A percentile compares a stretch with the other conserved stretches of the same genome.
Conservation (phyloP, 2,888 invertebrate genomes). For the Drosophila yooni region DNA sequence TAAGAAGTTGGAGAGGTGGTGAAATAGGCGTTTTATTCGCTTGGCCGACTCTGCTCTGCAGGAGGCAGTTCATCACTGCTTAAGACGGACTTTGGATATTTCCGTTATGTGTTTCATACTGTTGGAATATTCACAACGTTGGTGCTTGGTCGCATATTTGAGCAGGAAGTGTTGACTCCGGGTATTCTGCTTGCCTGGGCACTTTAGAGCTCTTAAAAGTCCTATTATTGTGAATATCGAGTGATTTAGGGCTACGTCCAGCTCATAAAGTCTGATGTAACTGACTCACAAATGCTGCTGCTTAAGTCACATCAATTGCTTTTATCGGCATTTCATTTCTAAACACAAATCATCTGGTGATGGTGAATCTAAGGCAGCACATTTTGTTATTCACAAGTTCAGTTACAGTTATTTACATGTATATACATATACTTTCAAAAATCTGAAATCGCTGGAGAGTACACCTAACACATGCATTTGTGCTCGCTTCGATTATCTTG, state of each 20-base stretch:
- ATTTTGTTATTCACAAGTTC: neutral
- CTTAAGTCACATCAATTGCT: slow-evolving; percentile 68
- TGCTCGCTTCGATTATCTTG: slow-evolving; percentile 5
- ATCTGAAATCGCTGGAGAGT: too few relatives aligned
- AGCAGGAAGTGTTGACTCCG: slow-evolving; percentile 49
- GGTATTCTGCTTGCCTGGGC: slow-evolving; percentile 49
- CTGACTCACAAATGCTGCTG: slow-evolving; percentile 18
- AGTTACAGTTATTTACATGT: neutral
- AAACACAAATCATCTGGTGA: slow-evolving; percentile 60
- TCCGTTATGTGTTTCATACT: slow-evolving; percentile 1
- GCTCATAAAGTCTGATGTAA: slow-evolving; percentile 19
- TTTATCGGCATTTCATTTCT: slow-evolving; percentile 47
- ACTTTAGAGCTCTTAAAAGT: slow-evolving; percentile 71
- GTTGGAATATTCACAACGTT: slow-evolving; percentile 14
- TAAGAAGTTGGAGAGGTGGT: neutral
- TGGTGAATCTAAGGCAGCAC: neutral
- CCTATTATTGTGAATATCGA: slow-evolving; percentile 72
- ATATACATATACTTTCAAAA: neutral
- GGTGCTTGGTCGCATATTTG: slow-evolving; percentile 32
- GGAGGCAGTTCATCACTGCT: slow-evolving; percentile 66
- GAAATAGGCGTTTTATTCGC: slow-evolving; percentile 28
- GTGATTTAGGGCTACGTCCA: slow-evolving; percentile 56
- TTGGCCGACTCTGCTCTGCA: slow-evolving; percentile 28
- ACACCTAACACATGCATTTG: slow-evolving; percentile 46
- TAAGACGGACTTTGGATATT: slow-evolving; percentile 10